A percentile compares a stretch with the other conserved stretches of the same genome.
These are phyloP conservation scores for Uropetala carovei DNA, from an alignment of 2,888 invertebrate species.

Conservation along the genomic window DNA sequence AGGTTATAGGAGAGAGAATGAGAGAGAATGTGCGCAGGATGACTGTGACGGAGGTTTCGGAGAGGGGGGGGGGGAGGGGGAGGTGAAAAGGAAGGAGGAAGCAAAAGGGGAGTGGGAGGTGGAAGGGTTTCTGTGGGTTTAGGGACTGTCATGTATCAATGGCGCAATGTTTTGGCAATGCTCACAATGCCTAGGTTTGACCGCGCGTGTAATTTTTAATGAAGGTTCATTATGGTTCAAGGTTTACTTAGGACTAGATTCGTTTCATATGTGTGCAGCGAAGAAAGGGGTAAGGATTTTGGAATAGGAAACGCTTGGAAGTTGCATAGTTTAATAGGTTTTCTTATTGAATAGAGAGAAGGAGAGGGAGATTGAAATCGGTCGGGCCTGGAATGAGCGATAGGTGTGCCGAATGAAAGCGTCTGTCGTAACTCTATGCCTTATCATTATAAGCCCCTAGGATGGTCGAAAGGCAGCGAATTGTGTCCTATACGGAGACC, in stretches of 20 bases:
- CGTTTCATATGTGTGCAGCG: background rate
- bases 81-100: background rate
- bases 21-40: background rate
- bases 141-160: slow-evolving; percentile 57
- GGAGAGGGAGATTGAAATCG: no score
- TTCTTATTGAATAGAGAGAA: no score
- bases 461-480: no score
- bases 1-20: background rate
- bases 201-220: slow-evolving; percentile 47
- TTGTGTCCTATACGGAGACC: no score
- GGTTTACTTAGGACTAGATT: background rate
- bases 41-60: background rate
- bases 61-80: background rate
- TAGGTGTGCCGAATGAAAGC: no score
- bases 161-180: slow-evolving; percentile 56
- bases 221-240: background rate
- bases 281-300: no score
- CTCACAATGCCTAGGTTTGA: slow-evolving; percentile 38
- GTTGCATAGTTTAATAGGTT: no score
- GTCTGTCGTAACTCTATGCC: no score
- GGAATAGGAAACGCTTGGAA: no score
- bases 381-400: no score
- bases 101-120: background rate
- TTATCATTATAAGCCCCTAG: no score
- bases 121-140: slow-evolving; percentile 47